Evolutionary conservation across 2,888 invertebrate genomes (phyloP).

Genomic region (Clepsis dumicolana): DNA sequence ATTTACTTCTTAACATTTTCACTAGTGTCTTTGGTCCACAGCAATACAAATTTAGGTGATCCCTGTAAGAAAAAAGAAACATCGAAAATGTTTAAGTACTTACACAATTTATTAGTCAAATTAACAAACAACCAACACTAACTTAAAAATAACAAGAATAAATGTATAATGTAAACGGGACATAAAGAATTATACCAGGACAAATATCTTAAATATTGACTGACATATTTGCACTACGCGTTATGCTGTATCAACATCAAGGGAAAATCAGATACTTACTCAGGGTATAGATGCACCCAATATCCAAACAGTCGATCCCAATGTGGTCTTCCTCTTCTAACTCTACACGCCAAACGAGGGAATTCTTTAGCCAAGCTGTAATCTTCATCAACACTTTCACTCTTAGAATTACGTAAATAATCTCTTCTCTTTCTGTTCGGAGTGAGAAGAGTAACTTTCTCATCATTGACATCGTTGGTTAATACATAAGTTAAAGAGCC

Average conservation of each 20-base stretch:
- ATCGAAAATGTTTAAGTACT: too few species aligned
- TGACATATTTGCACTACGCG: too few species aligned
- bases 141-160: too few species aligned
- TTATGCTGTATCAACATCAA: background rate
- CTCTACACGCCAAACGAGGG: slow-evolving; percentile 75
- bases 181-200: too few species aligned
- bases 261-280: slow-evolving; percentile 72
- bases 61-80: slow-evolving; percentile 62
- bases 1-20: slow-evolving; percentile 69
- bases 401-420: slow-evolving; percentile 42
- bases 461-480: slow-evolving; percentile 50
- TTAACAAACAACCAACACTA: too few species aligned
- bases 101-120: too few species aligned
- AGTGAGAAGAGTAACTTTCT: slow-evolving; percentile 55
- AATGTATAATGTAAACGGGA: too few species aligned
- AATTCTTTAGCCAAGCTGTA: slow-evolving; percentile 70
- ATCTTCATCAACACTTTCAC: slow-evolving; percentile 51
- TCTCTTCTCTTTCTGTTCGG: slow-evolving; percentile 62
- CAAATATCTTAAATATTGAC: too few species aligned
- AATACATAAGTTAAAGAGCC: slow-evolving; percentile 61
- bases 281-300: slow-evolving; percentile 81
- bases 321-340: slow-evolving; percentile 75
- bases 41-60: slow-evolving; percentile 73
- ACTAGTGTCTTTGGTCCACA: slow-evolving; percentile 85
- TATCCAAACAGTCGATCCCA: slow-evolving; percentile 81